Base-by-base conservation (phyloP, 2,888 invertebrate species). In the Prenolepis imparis region DNA sequence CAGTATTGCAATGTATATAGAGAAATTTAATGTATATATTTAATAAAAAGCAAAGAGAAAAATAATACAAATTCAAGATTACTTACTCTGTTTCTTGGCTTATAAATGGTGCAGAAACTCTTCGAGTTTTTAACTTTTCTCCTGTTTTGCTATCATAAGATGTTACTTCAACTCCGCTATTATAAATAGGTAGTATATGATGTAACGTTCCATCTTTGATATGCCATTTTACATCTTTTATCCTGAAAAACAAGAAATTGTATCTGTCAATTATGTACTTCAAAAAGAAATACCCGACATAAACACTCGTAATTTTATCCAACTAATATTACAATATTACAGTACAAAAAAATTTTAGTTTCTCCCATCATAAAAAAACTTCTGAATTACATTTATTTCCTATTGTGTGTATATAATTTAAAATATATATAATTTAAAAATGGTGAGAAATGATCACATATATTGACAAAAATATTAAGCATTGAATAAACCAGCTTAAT, bases 131-230 rank as follows among this genome's bases (percentile, higher is more conserved):
- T n/a, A 94, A 88, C 87, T 94, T 94, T 88, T 94, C 94, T 59
- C 94, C 94, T 39, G 94, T 94, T 91, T 93, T 94, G 87, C 93
- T 93, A 39, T 94, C 94, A 21, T 93, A 94, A 18, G 94, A 93
- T 44, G 93, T 94, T 24, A 95, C 93, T 89, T 95, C 94, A 8
- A 95, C 89, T 1, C 93, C 93, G 64, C 92, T 93, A 68, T 94
- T 93, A 73, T 94, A 94, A 82, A 94, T 91, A 28, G 94, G 94
- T 83, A 94, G 85, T 84, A 94, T 94, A 67, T 95, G 94, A 90
- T 94, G 91, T 32, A 95, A 84, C 1, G 92, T 93, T 78, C 94
- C 94, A 89, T 94, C 92, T 86, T 94, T 94, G 61, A 94, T 93
- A 44, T 94, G 91, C 94, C 94, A 95, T 78, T 93, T 93, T 0